phyloP scores from a whole-genome alignment of 2,888 invertebrate genomes.

The Oscheius sp. region DNA sequence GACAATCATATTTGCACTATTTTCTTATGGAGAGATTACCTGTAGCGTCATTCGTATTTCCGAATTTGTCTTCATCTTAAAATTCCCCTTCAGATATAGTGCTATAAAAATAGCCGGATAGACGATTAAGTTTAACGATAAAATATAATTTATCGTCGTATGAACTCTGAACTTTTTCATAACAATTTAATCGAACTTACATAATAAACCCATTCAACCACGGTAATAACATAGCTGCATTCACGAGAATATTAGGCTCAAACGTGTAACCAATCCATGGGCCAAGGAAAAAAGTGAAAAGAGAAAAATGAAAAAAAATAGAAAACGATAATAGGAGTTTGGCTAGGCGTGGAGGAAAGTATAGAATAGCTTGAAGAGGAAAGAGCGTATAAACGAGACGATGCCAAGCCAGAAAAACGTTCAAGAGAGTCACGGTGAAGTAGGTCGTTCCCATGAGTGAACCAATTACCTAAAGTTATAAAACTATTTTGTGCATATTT shows the following conservation, averaged over 20 bases:
- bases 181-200: no score
- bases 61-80: not conserved
- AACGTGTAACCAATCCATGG: not conserved
- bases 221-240: not conserved
- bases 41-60: not conserved
- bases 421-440: not conserved
- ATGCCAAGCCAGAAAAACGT: not conserved
- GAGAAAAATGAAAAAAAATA: not conserved
- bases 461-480: not conserved
- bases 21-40: not conserved
- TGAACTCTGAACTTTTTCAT: not conserved
- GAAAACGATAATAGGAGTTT: not conserved
- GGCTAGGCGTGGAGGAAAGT: not conserved
- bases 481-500: not conserved
- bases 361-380: not conserved
- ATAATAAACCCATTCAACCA: no score
- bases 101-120: not conserved
- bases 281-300: not conserved
- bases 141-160: not conserved
- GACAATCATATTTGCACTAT: not conserved
- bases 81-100: not conserved
- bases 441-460: not conserved
- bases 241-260: not conserved
- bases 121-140: not conserved
- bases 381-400: not conserved